phyloP scores from a whole-genome alignment of 1,140 invertebrate species.

The Panonychus citri region DNA sequence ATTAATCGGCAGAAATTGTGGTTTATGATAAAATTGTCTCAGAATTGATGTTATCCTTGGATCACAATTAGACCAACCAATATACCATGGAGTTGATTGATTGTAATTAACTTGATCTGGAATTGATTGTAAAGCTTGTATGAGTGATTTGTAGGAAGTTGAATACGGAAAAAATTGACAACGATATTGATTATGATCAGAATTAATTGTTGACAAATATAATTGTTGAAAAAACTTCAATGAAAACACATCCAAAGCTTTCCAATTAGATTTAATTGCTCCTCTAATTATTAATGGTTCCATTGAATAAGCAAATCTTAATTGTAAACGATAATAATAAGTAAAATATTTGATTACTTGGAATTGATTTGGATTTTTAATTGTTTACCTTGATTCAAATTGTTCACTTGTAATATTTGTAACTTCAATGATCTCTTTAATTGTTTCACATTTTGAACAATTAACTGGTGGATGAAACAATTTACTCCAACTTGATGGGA shows the following conservation, averaged over 20 bases:
- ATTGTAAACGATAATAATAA: neutral
- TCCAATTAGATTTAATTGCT: slow-evolving; percentile 51
- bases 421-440: neutral
- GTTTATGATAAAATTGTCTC: slow-evolving; percentile 49
- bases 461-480: neutral
- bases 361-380: neutral
- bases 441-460: neutral
- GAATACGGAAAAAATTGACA: slow-evolving; percentile 84
- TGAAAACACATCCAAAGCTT: slow-evolving; percentile 40
- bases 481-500: neutral
- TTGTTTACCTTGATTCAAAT: neutral
- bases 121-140: slow-evolving; percentile 46
- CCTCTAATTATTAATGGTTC: slow-evolving; percentile 61
- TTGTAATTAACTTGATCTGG: slow-evolving; percentile 29
- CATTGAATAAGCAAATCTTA: slow-evolving; percentile 38
- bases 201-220: slow-evolving; percentile 29
- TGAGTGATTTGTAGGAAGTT: slow-evolving; percentile 48
- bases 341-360: neutral
- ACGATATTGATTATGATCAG: slow-evolving; percentile 19
- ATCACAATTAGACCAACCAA: slow-evolving; percentile 85
- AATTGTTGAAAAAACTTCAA: slow-evolving; percentile 56
- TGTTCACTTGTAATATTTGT: neutral
- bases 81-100: slow-evolving; percentile 44
- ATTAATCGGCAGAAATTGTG: slow-evolving; percentile 61
- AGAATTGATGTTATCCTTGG: slow-evolving; percentile 45